Evolutionary conservation across 2,113 vertebrate species (phyloP), one percentile per base, ranked within the genome.

Genomic region (Carassius gibelio): DNA sequence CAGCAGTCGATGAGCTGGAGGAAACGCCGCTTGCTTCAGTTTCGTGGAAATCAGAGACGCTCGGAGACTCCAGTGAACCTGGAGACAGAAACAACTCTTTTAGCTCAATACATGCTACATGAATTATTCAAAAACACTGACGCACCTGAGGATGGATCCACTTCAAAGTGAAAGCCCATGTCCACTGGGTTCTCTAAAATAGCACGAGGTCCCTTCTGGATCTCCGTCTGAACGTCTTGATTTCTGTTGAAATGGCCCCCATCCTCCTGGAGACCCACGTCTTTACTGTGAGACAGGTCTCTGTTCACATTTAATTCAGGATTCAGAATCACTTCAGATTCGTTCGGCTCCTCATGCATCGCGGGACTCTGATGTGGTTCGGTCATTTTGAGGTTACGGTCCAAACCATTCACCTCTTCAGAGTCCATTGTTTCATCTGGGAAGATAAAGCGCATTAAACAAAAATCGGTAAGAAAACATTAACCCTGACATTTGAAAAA

Each of bases 211-310:
- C 88, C 85, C 86, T 87, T 93, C 50, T 91, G 91, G 45, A 93
- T 87, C 23, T 94, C 92, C 3, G 77, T 88, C 55, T 88, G 92
- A 85, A 90, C 87, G 71, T 94, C 92, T 91, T 94, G 86, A 78
- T 94, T 95, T 88, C 89, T 90, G 83, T 93, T 94, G 23, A 93
- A 93, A 84, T 93, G 92, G 34, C 93, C 92, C 0, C 86, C 82
- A 45, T 94, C 94, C 57, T 94, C 92, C 36, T 91, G 89, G 48
- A 92, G 61, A 2, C 76, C 90, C 17, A 91, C 38, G 1, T 94
- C 91, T 17, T 90, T 76, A 78, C 48, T 72, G 0, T 64, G n/a
- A 30, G 81, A 75, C 5, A 66, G 7, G 30, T 89, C 83, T 9
- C 89, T 88, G 64, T 85, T 59, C 57, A 34, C 13, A 0, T 62